Percentiles rank a stretch among this genome's conserved stretches.
These are phyloP conservation scores for Aphodius sticticus DNA, from an alignment of 2,888 invertebrate species.

Conservation along the genomic window DNA sequence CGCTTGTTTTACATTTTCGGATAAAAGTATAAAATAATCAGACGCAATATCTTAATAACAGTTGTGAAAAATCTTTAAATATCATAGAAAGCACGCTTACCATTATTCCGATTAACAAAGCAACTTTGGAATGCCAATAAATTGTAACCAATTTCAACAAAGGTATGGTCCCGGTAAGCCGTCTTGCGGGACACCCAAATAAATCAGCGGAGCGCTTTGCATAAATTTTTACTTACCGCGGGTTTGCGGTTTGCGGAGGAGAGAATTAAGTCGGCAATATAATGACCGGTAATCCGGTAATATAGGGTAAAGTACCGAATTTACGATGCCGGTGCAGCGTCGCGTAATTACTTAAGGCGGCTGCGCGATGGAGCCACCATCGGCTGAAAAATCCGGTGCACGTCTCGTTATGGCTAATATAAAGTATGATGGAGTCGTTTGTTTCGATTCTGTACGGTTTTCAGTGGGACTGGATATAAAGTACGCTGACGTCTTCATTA, in stretches of 20 bases:
- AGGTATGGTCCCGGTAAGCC: neutral
- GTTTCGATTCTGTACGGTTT: slow-evolving; percentile 54
- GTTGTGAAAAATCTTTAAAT: too few relatives aligned
- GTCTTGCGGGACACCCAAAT: neutral
- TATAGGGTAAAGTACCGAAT: slow-evolving; percentile 18
- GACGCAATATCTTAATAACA: too few relatives aligned
- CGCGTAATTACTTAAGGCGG: slow-evolving; percentile 22
- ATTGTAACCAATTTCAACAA: slow-evolving; percentile 19
- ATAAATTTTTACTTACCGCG: neutral
- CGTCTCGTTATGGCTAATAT: slow-evolving; percentile 48
- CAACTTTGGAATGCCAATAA: slow-evolving; percentile 22
- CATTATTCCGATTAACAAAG: neutral
- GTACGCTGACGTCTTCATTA: slow-evolving; percentile 51
- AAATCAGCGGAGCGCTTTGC: neutral
- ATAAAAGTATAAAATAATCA: too few relatives aligned
- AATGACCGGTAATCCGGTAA: neutral
- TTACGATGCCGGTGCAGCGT: slow-evolving; percentile 17
- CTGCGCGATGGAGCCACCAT: neutral
- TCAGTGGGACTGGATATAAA: slow-evolving; percentile 49
- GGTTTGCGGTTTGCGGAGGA: neutral
- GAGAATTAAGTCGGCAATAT: neutral
- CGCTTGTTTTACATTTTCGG: too few relatives aligned
- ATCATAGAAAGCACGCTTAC: too few relatives aligned
- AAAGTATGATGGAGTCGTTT: slow-evolving; percentile 50
- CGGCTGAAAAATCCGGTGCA: slow-evolving; percentile 11